Conservation (phyloP, 2,888 invertebrate species). For the Cepaea hortensis region DNA sequence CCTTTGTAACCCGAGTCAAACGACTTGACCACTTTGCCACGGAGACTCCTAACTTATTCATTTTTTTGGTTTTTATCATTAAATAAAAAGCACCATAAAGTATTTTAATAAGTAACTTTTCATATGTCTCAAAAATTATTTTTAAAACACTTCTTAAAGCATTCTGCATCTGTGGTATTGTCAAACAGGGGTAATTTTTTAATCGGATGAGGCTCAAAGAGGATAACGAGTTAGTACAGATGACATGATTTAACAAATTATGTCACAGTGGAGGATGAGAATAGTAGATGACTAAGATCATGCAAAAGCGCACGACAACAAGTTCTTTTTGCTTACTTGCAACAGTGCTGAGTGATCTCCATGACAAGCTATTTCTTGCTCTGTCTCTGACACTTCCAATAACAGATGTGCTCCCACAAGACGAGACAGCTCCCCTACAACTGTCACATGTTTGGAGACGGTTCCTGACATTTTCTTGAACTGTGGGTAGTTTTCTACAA, state of each 20-base stretch:
- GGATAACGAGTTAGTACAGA: too few relatives aligned
- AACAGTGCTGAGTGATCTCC: conserved; percentile 79
- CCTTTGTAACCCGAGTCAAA: too few relatives aligned
- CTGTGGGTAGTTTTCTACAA: conserved; percentile 97
- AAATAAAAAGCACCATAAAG: too few relatives aligned
- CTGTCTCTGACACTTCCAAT: conserved; percentile 83
- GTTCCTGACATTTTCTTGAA: conserved; percentile 88
- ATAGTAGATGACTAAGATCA: neutral
- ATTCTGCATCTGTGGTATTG: too few relatives aligned
- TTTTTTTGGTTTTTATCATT: too few relatives aligned
- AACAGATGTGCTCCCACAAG: conserved; percentile 87
- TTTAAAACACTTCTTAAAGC: too few relatives aligned
- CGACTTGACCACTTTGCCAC: too few relatives aligned
- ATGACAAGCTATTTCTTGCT: conserved; percentile 82
- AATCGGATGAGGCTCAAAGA: too few relatives aligned
- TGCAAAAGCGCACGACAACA: neutral
- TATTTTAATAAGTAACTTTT: too few relatives aligned
- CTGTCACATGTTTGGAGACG: conserved; percentile 96
- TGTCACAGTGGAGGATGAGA: neutral
- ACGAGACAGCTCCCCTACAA: conserved; percentile 95
- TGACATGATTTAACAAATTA: neutral
- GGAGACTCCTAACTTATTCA: too few relatives aligned
- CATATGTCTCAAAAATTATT: too few relatives aligned
- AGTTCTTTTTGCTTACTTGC: conserved; percentile 78
- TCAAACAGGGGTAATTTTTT: too few relatives aligned